phyloP scores from a whole-genome alignment of 1,140 invertebrate genomes.

The Drosophila rufa region DNA sequence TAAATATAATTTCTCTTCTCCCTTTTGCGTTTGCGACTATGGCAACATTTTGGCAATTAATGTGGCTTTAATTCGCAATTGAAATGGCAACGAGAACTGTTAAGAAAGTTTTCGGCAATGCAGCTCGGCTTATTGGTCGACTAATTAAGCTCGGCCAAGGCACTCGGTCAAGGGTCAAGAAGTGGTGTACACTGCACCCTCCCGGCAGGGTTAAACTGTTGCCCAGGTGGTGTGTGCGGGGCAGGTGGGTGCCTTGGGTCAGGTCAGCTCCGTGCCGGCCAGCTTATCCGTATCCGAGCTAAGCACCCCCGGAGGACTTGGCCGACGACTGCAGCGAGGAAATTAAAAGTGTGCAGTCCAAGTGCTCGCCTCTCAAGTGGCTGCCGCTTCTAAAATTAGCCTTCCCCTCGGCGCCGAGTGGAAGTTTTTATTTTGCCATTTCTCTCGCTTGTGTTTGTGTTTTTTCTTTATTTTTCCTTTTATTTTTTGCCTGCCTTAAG shows the following conservation, averaged over 20 bases:
- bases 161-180: constrained; percentile 49
- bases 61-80: constrained; percentile 27
- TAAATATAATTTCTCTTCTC: constrained; percentile 34
- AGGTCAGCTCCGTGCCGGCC: not conserved
- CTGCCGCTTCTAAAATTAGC: constrained; percentile 59
- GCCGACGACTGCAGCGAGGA: constrained; percentile 29
- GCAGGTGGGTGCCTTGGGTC: constrained; percentile 22
- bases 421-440: constrained; percentile 40
- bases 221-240: not conserved
- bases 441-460: not conserved
- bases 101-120: constrained; percentile 35
- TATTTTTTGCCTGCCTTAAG: constrained; percentile 42
- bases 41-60: constrained; percentile 22
- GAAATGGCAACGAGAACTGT: constrained; percentile 7
- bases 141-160: constrained; percentile 55
- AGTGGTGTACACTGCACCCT: constrained; percentile 11
- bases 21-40: not conserved
- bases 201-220: constrained; percentile 12
- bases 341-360: constrained; percentile 48
- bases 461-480: not conserved
- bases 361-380: constrained; percentile 53
- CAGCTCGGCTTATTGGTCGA: constrained; percentile 52
- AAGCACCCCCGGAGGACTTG: constrained; percentile 21
- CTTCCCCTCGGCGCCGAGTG: constrained; percentile 22
- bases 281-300: constrained; percentile 27